Percentiles rank a stretch among this genome's conserved stretches.
phyloP scores from a whole-genome alignment of 2,797 vertebrate species.

The Leucoraja ocellata region DNA sequence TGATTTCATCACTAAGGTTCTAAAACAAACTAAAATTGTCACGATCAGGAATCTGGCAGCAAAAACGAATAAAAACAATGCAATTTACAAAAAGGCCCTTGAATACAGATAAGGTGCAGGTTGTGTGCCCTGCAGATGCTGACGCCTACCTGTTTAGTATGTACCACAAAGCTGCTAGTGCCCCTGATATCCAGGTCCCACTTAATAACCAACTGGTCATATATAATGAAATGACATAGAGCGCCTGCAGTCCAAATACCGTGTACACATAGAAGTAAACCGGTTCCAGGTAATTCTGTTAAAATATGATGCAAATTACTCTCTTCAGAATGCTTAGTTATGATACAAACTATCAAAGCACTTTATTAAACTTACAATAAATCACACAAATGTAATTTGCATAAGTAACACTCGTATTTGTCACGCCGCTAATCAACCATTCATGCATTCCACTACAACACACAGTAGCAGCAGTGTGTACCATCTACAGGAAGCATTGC shows the following conservation, averaged over 20 bases:
- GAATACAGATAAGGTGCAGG: background rate
- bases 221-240: constrained; percentile 85
- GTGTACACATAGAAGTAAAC: constrained; percentile 99
- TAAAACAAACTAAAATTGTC: background rate
- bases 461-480: no score
- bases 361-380: constrained; percentile 17
- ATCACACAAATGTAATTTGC: background rate
- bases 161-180: constrained; percentile 81
- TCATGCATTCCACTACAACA: no score
- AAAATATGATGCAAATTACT: constrained; percentile 44
- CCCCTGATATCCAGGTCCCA: constrained; percentile 84
- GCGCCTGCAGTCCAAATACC: constrained; percentile 84
- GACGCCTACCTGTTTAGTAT: constrained; percentile 82
- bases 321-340: background rate
- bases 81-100: background rate
- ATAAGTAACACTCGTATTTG: background rate
- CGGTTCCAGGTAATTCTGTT: constrained; percentile 81
- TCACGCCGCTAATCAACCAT: no score
- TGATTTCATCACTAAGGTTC: background rate
- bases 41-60: background rate
- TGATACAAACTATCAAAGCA: background rate
- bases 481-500: no score
- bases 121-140: background rate
- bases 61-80: background rate
- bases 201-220: constrained; percentile 89